A percentile compares a stretch with the other conserved stretches of the same genome.
phyloP scores from a whole-genome alignment of 1,140 invertebrate species.

The Drosophila orena region DNA sequence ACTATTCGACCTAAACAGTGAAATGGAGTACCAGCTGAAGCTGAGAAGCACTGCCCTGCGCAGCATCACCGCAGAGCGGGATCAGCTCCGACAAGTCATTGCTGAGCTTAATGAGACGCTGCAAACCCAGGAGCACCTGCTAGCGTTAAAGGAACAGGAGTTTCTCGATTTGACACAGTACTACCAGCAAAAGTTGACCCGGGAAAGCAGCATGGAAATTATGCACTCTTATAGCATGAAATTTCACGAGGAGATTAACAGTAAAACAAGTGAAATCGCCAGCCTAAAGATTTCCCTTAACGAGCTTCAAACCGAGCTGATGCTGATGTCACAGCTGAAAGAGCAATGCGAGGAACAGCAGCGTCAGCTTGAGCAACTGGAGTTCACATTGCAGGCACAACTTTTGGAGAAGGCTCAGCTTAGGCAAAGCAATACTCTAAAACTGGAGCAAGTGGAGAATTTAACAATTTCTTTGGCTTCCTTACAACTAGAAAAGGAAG shows the following conservation, averaged over 20 bases:
- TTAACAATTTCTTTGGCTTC: conserved; percentile 31
- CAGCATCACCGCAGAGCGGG: conserved; percentile 50
- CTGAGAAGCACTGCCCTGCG: conserved; percentile 39
- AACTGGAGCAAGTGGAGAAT: conserved; percentile 55
- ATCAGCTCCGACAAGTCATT: conserved; percentile 63
- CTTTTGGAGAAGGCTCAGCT: conserved; percentile 54
- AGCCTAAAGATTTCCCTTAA: conserved; percentile 56
- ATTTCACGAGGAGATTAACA: conserved; percentile 70
- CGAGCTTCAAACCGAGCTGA: conserved; percentile 59
- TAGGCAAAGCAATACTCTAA: conserved; percentile 39
- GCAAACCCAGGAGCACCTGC: conserved; percentile 56
- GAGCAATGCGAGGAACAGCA: conserved; percentile 67
- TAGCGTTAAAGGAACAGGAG: conserved; percentile 66
- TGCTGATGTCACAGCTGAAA: conserved; percentile 61
- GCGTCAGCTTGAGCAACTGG: conserved; percentile 67
- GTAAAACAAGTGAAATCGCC: conserved; percentile 70
- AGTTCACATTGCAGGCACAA: conserved; percentile 61
- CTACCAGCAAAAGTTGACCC: conserved; percentile 63
- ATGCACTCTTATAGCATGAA: conserved; percentile 69
- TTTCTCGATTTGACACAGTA: conserved; percentile 70
- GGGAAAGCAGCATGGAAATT: conserved; percentile 59
- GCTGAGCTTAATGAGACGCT: conserved; percentile 63
- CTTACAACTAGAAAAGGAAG: conserved; percentile 43
- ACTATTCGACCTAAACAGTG: conserved; percentile 56
- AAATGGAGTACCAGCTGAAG: conserved; percentile 59